Conservation (phyloP, 92 coral and sea anemone species). For the Diadumene lineata region DNA sequence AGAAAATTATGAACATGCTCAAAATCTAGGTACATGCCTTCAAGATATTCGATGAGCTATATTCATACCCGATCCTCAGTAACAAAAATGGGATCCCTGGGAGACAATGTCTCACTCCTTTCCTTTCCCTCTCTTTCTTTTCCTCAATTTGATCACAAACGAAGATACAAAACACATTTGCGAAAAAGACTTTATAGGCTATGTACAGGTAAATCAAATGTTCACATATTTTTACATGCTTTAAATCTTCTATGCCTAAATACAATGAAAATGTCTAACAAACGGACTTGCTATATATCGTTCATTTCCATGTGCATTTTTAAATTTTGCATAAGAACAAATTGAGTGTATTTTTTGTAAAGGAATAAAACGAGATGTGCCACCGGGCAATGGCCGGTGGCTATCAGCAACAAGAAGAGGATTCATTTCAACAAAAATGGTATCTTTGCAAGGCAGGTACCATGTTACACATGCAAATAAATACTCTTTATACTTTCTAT, state of each 20-base stretch:
- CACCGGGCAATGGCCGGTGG: constrained; percentile 10
- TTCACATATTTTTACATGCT: too few relatives aligned
- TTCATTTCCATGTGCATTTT: background rate
- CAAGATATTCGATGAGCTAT: background rate
- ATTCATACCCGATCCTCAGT: background rate
- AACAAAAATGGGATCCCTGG: background rate
- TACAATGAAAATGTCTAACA: background rate
- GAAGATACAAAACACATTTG: background rate
- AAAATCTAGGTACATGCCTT: background rate
- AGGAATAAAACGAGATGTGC: constrained; percentile 51
- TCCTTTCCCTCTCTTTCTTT: background rate
- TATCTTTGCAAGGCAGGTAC: constrained; percentile 21
- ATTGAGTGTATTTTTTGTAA: constrained; percentile 40
- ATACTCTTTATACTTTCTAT: constrained; percentile 28
- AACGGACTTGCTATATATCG: background rate
- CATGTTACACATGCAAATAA: constrained; percentile 67
- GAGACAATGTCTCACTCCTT: too few relatives aligned
- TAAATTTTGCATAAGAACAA: constrained; percentile 21
- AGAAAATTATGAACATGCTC: background rate
- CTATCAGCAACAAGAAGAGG: background rate
- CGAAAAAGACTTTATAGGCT: background rate
- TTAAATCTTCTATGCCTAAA: too few relatives aligned
- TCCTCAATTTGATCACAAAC: background rate
- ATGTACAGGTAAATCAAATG: too few relatives aligned
- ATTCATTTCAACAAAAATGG: background rate